phyloP scores from a whole-genome alignment of 2,888 invertebrate species.

The Yponomeuta sedellus region DNA sequence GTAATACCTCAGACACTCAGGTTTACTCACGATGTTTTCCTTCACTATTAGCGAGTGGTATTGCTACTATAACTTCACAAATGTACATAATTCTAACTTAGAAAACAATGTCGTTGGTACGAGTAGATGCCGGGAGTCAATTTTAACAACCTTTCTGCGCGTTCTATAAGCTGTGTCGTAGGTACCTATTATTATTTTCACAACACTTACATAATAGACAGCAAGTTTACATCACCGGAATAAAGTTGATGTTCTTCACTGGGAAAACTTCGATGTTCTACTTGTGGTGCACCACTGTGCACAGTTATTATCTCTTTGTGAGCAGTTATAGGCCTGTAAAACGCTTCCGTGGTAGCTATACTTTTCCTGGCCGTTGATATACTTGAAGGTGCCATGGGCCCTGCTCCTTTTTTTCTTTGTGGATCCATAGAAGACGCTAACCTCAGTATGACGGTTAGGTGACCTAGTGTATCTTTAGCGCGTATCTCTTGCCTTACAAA shows the following conservation, averaged over 20 bases:
- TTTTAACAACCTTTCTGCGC: no score
- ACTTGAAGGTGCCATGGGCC: conserved; percentile 52
- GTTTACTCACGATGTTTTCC: no score
- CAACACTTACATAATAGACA: conserved; percentile 58
- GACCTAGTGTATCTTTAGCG: no score
- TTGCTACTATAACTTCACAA: no score
- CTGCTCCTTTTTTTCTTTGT: conserved; percentile 45
- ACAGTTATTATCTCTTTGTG: conserved; percentile 55
- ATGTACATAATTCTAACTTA: no score
- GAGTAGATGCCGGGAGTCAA: no score
- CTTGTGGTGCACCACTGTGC: conserved; percentile 52
- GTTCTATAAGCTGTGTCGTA: no score
- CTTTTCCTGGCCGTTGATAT: conserved; percentile 45
- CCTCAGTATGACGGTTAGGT: background rate
- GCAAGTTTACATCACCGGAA: conserved; percentile 57
- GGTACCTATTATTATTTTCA: background rate
- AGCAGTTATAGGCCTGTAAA: conserved; percentile 23
- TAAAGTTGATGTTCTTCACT: conserved; percentile 55
- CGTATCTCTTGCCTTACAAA: no score
- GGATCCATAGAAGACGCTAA: conserved; percentile 42
- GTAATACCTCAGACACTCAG: no score
- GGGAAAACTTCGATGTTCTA: conserved; percentile 43
- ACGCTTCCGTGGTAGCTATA: conserved; percentile 36
- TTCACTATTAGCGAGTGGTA: no score
- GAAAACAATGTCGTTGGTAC: no score